phyloP scores from a whole-genome alignment of 2,113 vertebrate species.

The Acanthisitta chloris region DNA sequence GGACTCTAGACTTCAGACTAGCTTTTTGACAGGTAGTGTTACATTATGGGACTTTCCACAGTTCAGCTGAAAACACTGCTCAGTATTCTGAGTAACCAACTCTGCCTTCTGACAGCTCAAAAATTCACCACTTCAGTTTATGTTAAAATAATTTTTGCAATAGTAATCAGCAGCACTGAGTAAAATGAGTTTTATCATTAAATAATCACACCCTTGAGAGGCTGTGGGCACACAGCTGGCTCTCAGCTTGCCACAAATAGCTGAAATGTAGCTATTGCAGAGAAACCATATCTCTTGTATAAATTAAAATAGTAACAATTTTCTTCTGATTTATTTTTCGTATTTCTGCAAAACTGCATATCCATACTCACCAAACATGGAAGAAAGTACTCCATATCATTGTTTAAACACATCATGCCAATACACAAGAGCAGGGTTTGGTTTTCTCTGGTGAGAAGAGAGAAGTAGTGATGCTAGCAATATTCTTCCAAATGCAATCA shows the following conservation, averaged over 20 bases:
- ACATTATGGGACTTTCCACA: conserved; percentile 37
- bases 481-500: not conserved
- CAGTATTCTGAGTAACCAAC: conserved; percentile 56
- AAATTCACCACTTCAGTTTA: conserved; percentile 67
- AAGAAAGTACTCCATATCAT: not conserved
- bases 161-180: conserved; percentile 69
- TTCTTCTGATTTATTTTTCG: conserved; percentile 18
- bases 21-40: not conserved
- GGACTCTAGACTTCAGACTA: not conserved
- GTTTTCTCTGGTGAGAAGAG: not conserved
- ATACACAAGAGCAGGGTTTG: not conserved
- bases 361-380: not conserved
- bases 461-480: not conserved
- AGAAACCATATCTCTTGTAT: conserved; percentile 60
- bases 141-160: conserved; percentile 71
- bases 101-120: conserved; percentile 52
- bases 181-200: conserved; percentile 75
- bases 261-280: conserved; percentile 67
- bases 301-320: conserved; percentile 62
- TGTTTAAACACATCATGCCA: not conserved
- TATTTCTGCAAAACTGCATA: not conserved
- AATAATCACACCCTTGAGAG: conserved; percentile 75
- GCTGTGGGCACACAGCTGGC: conserved; percentile 66
- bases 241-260: conserved; percentile 59
- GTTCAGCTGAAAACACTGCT: conserved; percentile 62